Percentiles rank a stretch among this genome's conserved stretches.
Evolutionary conservation across 2,888 invertebrate genomes (phyloP).

Genomic region (Eupithecia vulgata): DNA sequence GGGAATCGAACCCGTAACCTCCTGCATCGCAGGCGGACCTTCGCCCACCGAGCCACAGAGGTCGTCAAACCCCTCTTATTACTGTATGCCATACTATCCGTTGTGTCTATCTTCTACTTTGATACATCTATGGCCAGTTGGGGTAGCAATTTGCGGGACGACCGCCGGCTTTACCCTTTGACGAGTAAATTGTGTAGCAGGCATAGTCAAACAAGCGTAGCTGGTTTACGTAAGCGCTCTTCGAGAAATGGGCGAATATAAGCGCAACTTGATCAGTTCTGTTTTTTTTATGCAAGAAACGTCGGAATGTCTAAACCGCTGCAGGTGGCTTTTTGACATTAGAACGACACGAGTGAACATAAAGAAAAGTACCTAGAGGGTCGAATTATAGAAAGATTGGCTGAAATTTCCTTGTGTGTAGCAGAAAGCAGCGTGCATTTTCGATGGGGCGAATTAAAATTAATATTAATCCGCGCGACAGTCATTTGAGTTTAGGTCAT

Average conservation of each 20-base stretch:
- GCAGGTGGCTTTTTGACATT: too few relatives aligned
- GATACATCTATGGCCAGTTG: conserved; percentile 26
- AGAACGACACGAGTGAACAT: too few relatives aligned
- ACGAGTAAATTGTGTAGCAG: conserved; percentile 63
- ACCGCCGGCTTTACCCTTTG: conserved; percentile 58
- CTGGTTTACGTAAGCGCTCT: background rate
- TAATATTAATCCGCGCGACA: too few relatives aligned
- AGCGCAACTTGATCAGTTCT: background rate
- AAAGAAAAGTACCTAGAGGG: too few relatives aligned
- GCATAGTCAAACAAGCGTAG: conserved; percentile 3
- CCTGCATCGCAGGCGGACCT: too few relatives aligned
- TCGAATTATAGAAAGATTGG: background rate
- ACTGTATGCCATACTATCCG: background rate
- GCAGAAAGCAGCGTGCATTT: too few relatives aligned
- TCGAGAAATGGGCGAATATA: background rate
- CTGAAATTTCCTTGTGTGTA: background rate
- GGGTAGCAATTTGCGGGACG: conserved; percentile 62
- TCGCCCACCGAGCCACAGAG: too few relatives aligned
- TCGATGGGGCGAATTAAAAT: too few relatives aligned
- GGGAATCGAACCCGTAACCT: too few relatives aligned
- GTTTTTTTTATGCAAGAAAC: background rate
- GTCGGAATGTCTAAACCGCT: too few relatives aligned
- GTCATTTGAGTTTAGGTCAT: too few relatives aligned
- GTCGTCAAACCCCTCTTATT: background rate
- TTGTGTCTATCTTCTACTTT: conserved; percentile 11